Evolutionary conservation across 64 coral and sea anemone species (phyloP), one percentile per base, ranked within the genome.

Genomic region (Trachythela sp.): DNA sequence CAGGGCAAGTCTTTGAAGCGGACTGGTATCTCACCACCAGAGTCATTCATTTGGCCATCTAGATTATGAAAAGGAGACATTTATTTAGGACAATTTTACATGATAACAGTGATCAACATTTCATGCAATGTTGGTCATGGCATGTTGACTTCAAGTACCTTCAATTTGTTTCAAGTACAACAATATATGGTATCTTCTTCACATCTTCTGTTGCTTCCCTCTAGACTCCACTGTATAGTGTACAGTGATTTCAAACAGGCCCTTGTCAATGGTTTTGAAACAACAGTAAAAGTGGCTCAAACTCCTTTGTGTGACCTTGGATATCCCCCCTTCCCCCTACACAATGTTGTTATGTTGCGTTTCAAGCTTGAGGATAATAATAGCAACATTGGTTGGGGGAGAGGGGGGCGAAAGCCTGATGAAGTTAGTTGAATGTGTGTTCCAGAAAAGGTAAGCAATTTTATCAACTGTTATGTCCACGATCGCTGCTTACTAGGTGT

Each of bases 101-200:
- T n/a, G n/a, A n/a, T n/a, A n/a, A n/a, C n/a, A n/a, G n/a, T n/a
- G n/a, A n/a, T n/a, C n/a, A n/a, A n/a, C n/a, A n/a, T n/a, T n/a
- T n/a, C n/a, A n/a, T n/a, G n/a, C n/a, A n/a, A n/a, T n/a, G n/a
- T n/a, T n/a, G n/a, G n/a, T n/a, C n/a, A n/a, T n/a, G n/a, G n/a
- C n/a, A n/a, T n/a, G n/a, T n/a, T n/a, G n/a, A 45, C 4, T 45
- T 18, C 5, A 2, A 22, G 54, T 37, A 80, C 75, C 75, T 80
- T 80, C 75, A 80, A 80, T 80, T 30, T 80, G 13, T 37, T 80
- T 80, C 75, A 80, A 80, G 34, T 36, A 38, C 75, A 80, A 10
- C 75, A 80, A 39, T 80, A 80, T 36, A 80, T 80, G 13, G 75
- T 80, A 0, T 80, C 75, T 14, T 80, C 75, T 80, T 80, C 11